Conservation (phyloP, 2,888 invertebrate species). For the Amiota communis region DNA sequence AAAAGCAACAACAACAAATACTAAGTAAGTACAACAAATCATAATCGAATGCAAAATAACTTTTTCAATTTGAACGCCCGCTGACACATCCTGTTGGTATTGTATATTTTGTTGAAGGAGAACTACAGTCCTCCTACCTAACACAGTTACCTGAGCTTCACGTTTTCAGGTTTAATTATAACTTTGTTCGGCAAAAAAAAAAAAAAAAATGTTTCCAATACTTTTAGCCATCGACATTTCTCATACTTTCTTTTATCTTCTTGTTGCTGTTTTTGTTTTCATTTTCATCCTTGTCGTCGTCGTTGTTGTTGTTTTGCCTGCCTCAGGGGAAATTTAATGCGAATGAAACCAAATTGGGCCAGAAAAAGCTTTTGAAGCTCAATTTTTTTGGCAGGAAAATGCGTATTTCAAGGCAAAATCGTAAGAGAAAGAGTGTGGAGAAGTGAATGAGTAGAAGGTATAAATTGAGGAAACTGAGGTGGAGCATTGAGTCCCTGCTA, state of each 20-base stretch:
- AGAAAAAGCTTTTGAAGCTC: neutral
- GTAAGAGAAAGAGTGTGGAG: too few relatives aligned
- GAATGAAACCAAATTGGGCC: neutral
- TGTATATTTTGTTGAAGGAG: neutral
- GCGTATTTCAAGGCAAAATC: neutral
- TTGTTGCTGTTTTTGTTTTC: neutral
- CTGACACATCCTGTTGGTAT: neutral
- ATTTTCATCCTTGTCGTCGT: neutral
- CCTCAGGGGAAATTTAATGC: slow-evolving; percentile 23
- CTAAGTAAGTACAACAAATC: neutral
- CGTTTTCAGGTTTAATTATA: slow-evolving; percentile 28
- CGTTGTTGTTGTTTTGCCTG: slow-evolving; percentile 17
- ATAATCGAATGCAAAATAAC: slow-evolving; percentile 64
- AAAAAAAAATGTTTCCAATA: slow-evolving; percentile 50
- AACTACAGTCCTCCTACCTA: too few relatives aligned
- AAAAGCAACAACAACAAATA: neutral
- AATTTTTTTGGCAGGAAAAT: slow-evolving; percentile 8
- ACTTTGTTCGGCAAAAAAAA: neutral
- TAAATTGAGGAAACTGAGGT: too few relatives aligned
- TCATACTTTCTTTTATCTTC: neutral
- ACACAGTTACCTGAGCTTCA: neutral
- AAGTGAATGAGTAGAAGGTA: too few relatives aligned
- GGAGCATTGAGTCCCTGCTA: slow-evolving; percentile 36
- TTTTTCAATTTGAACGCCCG: slow-evolving; percentile 59
- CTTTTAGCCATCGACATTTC: slow-evolving; percentile 26